Base-by-base conservation (phyloP, 2,888 invertebrate species). In the Camponotus fellah region DNA sequence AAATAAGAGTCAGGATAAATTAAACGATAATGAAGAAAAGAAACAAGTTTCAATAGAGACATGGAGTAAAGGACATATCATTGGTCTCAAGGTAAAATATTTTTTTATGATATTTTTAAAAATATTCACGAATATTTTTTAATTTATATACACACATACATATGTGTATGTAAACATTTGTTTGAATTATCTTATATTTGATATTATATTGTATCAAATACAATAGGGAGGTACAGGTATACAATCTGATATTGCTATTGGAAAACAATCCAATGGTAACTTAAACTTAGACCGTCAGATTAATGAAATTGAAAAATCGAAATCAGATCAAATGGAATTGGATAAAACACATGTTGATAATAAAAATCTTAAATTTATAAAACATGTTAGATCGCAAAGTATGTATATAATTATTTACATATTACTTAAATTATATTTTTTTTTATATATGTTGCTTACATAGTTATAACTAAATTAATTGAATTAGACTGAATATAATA, bases 21-120 rank as follows among this genome's bases (percentile, higher is more conserved):
- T 5, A 37, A 66, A 60, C 10, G 83, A 87, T 74, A 75, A 17
- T 2, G 5, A 60, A 43, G n/a, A 56, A n/a, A 80, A 58, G 21
- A 83, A 76, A 14, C 37, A 82, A 74, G 43, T 87, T 40, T 90
- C 92, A 21, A 84, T 88, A 26, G 88, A 91, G 34, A 86, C 87
- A 21, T 95, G 95, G 94, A 95, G 94, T 80, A 94, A 92, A 85
- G 95, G 94, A n/a, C 94, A 93, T n/a, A 81, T 93, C n/a, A 76
- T 89, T 53, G 91, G 87, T 66, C 84, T 93, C 34, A 87, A 91
- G 79, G 92, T 92, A 88, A 88, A 72, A 62, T 9, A 26, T 26
- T 68, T 40, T n/a, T 14, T 49, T 56, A 58, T 8, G 3, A 71
- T 26, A 26, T 26, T 26, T 26, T 26, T 26, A 26, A 1, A 65